Evolutionary conservation across 64 coral and sea anemone genomes (phyloP).

Genomic region (Cladopsammia gracilis): DNA sequence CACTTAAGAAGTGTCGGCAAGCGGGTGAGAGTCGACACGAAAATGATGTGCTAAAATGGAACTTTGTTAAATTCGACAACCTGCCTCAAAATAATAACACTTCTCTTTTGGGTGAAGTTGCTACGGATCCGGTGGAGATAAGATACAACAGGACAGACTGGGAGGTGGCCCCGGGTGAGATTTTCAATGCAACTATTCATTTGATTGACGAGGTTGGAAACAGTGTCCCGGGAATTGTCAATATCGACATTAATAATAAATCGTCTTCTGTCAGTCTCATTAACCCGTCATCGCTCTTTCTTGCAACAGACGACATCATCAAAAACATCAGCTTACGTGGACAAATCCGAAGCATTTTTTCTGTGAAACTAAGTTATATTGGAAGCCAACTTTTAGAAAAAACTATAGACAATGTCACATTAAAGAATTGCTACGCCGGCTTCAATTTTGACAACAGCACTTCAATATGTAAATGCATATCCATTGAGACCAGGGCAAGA

Average conservation of each 20-base stretch:
- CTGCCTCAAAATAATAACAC: conserved; percentile 12
- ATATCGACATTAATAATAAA: conserved; percentile 5
- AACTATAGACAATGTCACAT: not conserved
- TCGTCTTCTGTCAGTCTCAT: not conserved
- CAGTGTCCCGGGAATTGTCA: conserved; percentile 68
- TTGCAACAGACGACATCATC: not conserved
- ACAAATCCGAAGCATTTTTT: not conserved
- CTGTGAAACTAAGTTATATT: not conserved
- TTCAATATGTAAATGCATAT: conserved; percentile 35
- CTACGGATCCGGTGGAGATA: conserved; percentile 82
- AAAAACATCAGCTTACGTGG: not conserved
- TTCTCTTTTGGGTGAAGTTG: conserved; percentile 33
- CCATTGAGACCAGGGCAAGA: not conserved
- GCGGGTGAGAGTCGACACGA: conserved; percentile 46
- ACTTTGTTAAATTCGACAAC: conserved; percentile 63
- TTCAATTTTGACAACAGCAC: conserved; percentile 17
- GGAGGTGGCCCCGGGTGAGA: conserved; percentile 79
- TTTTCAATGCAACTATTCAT: conserved; percentile 70
- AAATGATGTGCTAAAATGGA: conserved; percentile 79
- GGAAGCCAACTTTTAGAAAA: not conserved
- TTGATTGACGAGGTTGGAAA: conserved; percentile 76
- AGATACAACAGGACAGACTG: conserved; percentile 39
- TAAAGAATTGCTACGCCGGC: conserved; percentile 64
- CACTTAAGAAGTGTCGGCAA: conserved; percentile 68
- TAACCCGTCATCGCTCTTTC: not conserved